Conservation (phyloP, 2,113 vertebrate species). For the Platichthys stellatus region DNA sequence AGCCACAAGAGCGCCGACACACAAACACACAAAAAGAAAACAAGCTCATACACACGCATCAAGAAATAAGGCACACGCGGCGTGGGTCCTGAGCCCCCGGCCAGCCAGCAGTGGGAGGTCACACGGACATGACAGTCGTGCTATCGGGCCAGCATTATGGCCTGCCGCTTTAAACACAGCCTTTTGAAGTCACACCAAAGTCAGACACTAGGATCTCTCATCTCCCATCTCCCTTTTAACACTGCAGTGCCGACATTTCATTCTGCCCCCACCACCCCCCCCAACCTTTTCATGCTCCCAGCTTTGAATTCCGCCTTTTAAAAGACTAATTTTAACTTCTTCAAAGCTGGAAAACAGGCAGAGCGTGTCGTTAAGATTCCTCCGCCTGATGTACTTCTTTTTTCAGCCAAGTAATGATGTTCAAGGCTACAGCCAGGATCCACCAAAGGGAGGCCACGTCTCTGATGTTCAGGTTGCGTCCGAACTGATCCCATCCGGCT, state of each 20-base stretch:
- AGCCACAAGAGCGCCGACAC: slow-evolving; percentile 75
- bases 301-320: slow-evolving; percentile 82
- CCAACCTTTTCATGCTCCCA: slow-evolving; percentile 74
- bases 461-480: slow-evolving; percentile 15
- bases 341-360: slow-evolving; percentile 78
- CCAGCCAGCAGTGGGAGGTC: slow-evolving; percentile 82
- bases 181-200: slow-evolving; percentile 87
- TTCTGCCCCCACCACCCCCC: slow-evolving; percentile 51
- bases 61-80: slow-evolving; percentile 50
- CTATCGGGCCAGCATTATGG: slow-evolving; percentile 83
- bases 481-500: no score
- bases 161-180: slow-evolving; percentile 81
- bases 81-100: slow-evolving; percentile 68
- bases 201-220: slow-evolving; percentile 83
- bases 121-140: slow-evolving; percentile 77
- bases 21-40: slow-evolving; percentile 73
- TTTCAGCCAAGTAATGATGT: slow-evolving; percentile 33
- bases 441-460: slow-evolving; percentile 41
- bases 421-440: slow-evolving; percentile 65
- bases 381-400: slow-evolving; percentile 73
- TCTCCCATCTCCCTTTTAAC: slow-evolving; percentile 84
- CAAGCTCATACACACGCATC: slow-evolving; percentile 60
- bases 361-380: slow-evolving; percentile 76
- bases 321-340: slow-evolving; percentile 85
- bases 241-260: slow-evolving; percentile 82